phyloP scores from a whole-genome alignment of 2,797 vertebrate genomes.

The Pseudocheirus occidentalis region DNA sequence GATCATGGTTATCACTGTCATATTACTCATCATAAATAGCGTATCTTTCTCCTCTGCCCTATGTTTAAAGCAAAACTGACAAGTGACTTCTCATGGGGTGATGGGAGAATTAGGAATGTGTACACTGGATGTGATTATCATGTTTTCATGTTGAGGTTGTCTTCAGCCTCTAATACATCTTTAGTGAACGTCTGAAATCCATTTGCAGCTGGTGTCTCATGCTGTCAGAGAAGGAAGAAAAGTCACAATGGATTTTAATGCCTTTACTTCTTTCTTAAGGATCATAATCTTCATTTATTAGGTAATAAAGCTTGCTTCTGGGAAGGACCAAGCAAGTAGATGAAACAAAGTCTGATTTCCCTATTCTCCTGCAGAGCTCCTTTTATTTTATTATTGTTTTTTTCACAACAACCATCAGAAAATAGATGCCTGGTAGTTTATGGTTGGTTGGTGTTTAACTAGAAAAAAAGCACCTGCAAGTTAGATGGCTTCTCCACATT shows the following conservation, averaged over 20 bases:
- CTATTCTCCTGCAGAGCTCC: constrained; percentile 22
- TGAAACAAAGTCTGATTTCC: constrained; percentile 57
- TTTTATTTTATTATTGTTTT: constrained; percentile 46
- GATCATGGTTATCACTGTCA: constrained; percentile 13
- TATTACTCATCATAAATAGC: neutral
- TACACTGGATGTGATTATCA: neutral
- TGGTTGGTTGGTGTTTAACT: constrained; percentile 69
- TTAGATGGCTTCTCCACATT: constrained; percentile 9
- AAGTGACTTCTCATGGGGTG: constrained; percentile 8
- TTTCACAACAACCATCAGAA: constrained; percentile 45
- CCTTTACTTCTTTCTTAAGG: constrained; percentile 40
- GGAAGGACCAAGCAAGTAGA: constrained; percentile 18
- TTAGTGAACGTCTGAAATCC: constrained; percentile 5
- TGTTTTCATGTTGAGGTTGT: neutral
- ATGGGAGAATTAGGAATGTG: constrained; percentile 11
- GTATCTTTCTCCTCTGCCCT: constrained; percentile 5
- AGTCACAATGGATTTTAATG: neutral
- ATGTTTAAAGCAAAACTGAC: neutral
- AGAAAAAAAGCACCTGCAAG: constrained; percentile 66
- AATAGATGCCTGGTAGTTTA: constrained; percentile 47
- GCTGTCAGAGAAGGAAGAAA: constrained; percentile 57
- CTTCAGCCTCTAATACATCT: fast-evolving
- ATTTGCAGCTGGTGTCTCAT: constrained; percentile 31
- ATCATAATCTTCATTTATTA: constrained; percentile 53
- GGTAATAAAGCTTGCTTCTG: constrained; percentile 35